Evolutionary conservation across 2,113 vertebrate species (phyloP).

Genomic region (Saccopteryx leptura): DNA sequence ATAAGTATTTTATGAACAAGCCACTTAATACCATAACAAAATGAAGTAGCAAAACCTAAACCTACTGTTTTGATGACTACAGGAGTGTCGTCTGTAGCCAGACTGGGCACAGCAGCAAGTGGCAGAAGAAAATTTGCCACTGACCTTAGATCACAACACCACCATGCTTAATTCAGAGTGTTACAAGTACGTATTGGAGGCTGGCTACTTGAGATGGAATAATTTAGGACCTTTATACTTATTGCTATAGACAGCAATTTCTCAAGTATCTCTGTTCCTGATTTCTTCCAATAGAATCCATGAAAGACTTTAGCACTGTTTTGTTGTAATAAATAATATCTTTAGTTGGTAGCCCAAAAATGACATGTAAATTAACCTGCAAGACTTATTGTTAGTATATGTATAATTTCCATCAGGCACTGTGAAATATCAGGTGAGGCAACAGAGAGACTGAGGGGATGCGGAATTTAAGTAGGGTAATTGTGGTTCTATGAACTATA

Average conservation of each 20-base stretch:
- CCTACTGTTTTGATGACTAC: background rate
- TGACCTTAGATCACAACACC: background rate
- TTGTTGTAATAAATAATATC: constrained; percentile 47
- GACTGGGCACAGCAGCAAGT: background rate
- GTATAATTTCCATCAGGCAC: background rate
- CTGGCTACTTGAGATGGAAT: background rate
- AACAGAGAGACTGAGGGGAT: background rate
- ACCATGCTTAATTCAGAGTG: background rate
- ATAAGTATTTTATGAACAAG: constrained; percentile 5
- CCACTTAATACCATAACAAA: constrained; percentile 30
- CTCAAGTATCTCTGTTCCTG: constrained; percentile 6
- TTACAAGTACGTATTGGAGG: background rate
- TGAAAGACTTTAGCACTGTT: constrained; percentile 4
- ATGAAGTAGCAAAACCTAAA: constrained; percentile 49
- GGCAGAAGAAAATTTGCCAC: background rate
- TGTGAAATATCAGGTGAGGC: background rate
- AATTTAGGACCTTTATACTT: background rate
- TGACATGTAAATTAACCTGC: constrained; percentile 5
- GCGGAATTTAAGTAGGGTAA: background rate
- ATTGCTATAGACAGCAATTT: background rate
- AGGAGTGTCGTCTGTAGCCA: background rate
- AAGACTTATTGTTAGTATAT: background rate
- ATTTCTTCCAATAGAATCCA: background rate
- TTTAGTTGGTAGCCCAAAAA: background rate
- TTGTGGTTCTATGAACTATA: background rate